Conservation (phyloP, 2,113 vertebrate genomes). For the Antennarius striatus region DNA sequence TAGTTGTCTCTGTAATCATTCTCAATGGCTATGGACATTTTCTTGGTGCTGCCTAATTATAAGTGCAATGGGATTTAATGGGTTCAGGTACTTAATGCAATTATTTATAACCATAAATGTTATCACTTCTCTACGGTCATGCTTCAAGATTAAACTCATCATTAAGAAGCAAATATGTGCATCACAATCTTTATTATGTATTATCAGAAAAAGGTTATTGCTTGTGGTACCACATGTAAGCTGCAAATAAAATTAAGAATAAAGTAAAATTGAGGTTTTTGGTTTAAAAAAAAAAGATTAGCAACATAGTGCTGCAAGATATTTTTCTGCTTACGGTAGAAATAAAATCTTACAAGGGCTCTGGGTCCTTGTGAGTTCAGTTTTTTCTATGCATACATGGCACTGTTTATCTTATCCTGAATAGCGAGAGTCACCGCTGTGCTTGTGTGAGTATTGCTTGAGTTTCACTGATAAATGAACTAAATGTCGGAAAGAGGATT, state of each 20-base stretch:
- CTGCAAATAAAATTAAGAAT: constrained; percentile 2
- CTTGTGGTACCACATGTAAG: no score
- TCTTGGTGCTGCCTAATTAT: no score
- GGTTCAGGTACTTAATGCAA: no score
- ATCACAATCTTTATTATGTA: no score
- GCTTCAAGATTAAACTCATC: no score
- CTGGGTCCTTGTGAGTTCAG: neutral
- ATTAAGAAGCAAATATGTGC: neutral
- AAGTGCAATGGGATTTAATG: no score
- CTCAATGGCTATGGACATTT: no score
- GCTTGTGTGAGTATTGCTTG: constrained; percentile 8
- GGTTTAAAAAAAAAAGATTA: neutral
- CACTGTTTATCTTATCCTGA: constrained; percentile 5
- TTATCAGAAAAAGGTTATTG: no score
- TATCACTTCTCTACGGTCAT: no score
- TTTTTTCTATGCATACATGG: neutral
- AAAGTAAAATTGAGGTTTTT: neutral
- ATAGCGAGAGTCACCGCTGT: neutral
- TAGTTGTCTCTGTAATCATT: no score
- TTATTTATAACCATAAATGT: no score
- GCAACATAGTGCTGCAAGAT: constrained; percentile 1
- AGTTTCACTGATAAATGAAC: constrained; percentile 6
- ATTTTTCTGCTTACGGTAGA: neutral
- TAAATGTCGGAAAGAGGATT: neutral
- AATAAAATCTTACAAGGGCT: neutral